A percentile compares a stretch with the other conserved stretches of the same genome.
These are phyloP conservation scores for Acanthacorydalis orientalis DNA, from an alignment of 2,888 invertebrate genomes.

Conservation along the genomic window DNA sequence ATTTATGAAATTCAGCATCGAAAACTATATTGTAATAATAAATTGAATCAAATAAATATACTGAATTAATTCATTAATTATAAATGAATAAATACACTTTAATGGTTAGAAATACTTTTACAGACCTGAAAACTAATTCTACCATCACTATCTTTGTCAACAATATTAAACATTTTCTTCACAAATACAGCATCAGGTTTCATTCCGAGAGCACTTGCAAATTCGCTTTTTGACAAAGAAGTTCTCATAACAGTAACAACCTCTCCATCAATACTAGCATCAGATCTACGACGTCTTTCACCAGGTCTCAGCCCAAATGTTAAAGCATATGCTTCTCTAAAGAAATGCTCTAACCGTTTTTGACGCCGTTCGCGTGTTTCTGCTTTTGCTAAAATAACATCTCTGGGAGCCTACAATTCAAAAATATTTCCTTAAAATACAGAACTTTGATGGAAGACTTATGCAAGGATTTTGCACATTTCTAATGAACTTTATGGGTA, in stretches of 20 bases:
- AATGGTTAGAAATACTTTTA: slow-evolving; percentile 1
- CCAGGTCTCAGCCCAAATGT: slow-evolving; percentile 82
- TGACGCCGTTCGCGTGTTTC: slow-evolving; percentile 90
- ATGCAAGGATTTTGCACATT: background rate
- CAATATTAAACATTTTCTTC: slow-evolving; percentile 93
- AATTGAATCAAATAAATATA: background rate
- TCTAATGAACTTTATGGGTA: background rate
- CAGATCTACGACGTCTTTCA: slow-evolving; percentile 57
- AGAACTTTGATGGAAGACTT: slow-evolving; percentile 1
- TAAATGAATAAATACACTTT: background rate
- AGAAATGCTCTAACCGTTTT: slow-evolving; percentile 84
- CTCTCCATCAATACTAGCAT: slow-evolving; percentile 59
- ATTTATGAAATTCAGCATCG: background rate
- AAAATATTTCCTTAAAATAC: background rate
- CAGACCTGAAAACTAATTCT: slow-evolving; percentile 78
- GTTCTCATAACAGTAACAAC: slow-evolving; percentile 88
- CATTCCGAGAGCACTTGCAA: slow-evolving; percentile 92
- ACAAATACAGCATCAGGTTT: slow-evolving; percentile 88
- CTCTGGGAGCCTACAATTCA: slow-evolving; percentile 45
- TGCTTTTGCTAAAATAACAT: slow-evolving; percentile 76
- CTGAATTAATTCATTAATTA: background rate
- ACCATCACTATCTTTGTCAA: slow-evolving; percentile 86
- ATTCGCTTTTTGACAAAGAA: slow-evolving; percentile 78
- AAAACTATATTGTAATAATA: background rate
- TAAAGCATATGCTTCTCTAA: slow-evolving; percentile 86